These are phyloP conservation scores for Cephus pulcher DNA, from an alignment of 2,888 invertebrate species.

Conservation along the genomic window DNA sequence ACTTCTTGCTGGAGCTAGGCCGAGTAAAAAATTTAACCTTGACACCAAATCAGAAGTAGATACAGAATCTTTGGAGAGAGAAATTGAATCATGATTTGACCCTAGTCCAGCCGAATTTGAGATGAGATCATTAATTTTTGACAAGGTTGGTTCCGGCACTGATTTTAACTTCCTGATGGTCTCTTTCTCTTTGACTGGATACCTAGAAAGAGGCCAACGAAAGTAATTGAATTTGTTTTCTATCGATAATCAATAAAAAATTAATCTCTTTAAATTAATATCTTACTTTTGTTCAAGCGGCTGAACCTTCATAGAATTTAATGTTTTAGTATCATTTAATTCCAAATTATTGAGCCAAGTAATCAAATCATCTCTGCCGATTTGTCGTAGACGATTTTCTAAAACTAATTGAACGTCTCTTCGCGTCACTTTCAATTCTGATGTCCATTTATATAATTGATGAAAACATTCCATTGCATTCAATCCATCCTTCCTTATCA, in stretches of 20 bases:
- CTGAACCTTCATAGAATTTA: background rate
- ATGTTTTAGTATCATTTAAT: background rate
- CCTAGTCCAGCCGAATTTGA: background rate
- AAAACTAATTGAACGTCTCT: slow-evolving; percentile 70
- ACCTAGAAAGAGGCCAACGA: background rate
- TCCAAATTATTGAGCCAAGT: slow-evolving; percentile 66
- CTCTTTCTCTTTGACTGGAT: background rate
- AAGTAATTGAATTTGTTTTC: background rate
- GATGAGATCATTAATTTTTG: background rate
- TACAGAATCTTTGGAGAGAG: background rate
- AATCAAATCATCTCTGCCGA: slow-evolving; percentile 69
- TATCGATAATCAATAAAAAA: background rate
- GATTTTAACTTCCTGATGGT: background rate
- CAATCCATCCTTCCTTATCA: background rate
- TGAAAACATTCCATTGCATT: background rate
- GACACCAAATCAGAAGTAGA: background rate
- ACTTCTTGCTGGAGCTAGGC: background rate
- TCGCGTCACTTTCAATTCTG: slow-evolving; percentile 65
- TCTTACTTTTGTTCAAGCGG: background rate
- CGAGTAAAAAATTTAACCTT: background rate
- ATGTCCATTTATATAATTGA: slow-evolving; percentile 66
- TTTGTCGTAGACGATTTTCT: slow-evolving; percentile 68
- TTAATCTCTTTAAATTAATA: background rate
- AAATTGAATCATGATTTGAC: background rate
- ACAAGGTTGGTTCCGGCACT: background rate